Conservation (phyloP, 1,140 invertebrate genomes). For the Nasonia giraulti region DNA sequence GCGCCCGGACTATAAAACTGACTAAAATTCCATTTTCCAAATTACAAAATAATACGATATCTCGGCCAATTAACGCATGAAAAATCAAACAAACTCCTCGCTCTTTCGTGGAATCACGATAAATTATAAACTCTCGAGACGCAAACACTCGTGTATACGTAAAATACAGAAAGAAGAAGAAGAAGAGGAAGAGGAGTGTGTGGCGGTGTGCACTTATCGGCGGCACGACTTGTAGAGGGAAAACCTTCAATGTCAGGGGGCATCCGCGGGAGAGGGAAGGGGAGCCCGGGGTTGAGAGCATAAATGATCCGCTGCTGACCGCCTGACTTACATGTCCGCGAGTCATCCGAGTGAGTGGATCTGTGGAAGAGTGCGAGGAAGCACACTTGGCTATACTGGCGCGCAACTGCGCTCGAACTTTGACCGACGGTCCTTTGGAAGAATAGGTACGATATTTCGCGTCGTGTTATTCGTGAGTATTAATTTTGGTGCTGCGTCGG, state of each 20-base stretch:
- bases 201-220: neutral
- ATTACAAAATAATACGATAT: too few relatives aligned
- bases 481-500: too few relatives aligned
- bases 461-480: too few relatives aligned
- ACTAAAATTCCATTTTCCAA: too few relatives aligned
- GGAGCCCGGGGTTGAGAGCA: slow-evolving; percentile 61
- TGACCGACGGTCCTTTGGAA: neutral
- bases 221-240: slow-evolving; percentile 39
- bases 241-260: slow-evolving; percentile 60
- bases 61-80: neutral
- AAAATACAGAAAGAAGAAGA: neutral
- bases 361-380: neutral
- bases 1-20: too few relatives aligned
- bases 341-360: slow-evolving; percentile 56
- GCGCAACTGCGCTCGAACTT: neutral
- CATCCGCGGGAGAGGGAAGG: slow-evolving; percentile 8
- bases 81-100: neutral
- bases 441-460: neutral
- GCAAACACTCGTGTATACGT: neutral
- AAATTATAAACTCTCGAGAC: neutral
- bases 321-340: slow-evolving; percentile 60
- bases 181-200: neutral
- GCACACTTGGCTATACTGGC: neutral
- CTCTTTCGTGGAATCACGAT: slow-evolving; percentile 16
- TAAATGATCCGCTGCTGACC: slow-evolving; percentile 69